Base-by-base conservation (phyloP, 2,888 invertebrate genomes). In the Acleris holmiana region DNA sequence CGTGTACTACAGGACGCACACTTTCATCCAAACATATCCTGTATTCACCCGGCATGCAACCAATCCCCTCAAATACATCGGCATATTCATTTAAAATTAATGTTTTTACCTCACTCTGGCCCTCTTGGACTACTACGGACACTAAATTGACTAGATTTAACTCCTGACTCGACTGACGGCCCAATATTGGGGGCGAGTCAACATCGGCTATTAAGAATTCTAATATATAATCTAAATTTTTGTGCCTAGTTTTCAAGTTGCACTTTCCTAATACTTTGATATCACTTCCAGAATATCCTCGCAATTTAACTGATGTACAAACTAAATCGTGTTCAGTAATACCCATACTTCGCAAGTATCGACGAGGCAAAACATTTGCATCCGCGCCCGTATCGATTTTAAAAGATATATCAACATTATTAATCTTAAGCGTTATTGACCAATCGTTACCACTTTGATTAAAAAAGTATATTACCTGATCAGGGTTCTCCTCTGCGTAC, bases 341-440 rank as follows among this genome's bases (percentile, higher is more conserved):
- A 7, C 46, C 35, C 3, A 61, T 23, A 53, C 41, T 49, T 40
- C 7, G 21, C n/a, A 61, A 60, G 49, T 46, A 65, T 13, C 29
- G 47, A 23, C 35, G n/a, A 17, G 71, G 70, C 40, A 73, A 63
- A 1, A 73, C 65, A 53, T 74, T 73, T 0, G 68, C 72, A 44
- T 73, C 72, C 4, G 71, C 72, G 40, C 71, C 70, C 44, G 73
- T 71, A 47, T 72, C 70, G 41, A 73, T 29, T 66, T 72, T 72
- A 65, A 73, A 74, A n/a, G 40, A 29, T 4, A 72, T 67, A 29
- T 23, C 15, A 19, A 19, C 17, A 29, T 58, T 50, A 44, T 68
- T 69, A 25, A 73, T 68, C 6, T 66, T 40, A 51, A 71, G 59
- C 8, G 59, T 55, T 2, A 66, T 64, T 0, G 57, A 61, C 69